phyloP scores from a whole-genome alignment of 2,113 vertebrate species.

The Phylloscopus whistleri region DNA sequence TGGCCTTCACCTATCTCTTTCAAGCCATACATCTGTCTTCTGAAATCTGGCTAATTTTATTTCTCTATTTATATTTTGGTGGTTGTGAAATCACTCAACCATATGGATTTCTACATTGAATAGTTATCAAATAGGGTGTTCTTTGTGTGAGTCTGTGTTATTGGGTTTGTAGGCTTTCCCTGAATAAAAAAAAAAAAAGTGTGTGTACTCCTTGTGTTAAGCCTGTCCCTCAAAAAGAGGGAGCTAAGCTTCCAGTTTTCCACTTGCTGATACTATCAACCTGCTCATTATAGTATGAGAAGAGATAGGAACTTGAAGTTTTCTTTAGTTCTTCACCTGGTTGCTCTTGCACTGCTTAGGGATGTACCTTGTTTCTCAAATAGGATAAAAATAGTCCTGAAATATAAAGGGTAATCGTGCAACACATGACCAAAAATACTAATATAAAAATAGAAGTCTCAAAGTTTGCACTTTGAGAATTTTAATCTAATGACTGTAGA shows the following conservation, averaged over 20 bases:
- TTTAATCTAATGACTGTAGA: constrained; percentile 11
- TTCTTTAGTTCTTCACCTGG: constrained; percentile 14
- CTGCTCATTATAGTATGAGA: not conserved
- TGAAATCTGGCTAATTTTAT: not conserved
- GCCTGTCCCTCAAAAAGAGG: not conserved
- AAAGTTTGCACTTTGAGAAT: not conserved
- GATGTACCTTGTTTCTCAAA: not conserved
- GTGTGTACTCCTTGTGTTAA: not conserved
- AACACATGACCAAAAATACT: constrained; percentile 3
- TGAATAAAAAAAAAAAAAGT: not conserved
- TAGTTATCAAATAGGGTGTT: not conserved
- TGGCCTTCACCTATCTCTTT: not conserved
- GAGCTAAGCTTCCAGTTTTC: not conserved
- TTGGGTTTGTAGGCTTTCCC: not conserved
- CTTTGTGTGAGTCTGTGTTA: not conserved
- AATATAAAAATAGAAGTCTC: constrained; percentile 16
- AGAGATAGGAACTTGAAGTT: not conserved
- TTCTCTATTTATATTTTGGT: not conserved
- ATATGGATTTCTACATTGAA: not conserved
- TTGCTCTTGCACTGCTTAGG: not conserved
- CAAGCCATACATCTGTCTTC: not conserved
- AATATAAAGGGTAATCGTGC: not conserved
- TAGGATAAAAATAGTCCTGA: not conserved
- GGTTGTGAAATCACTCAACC: not conserved
- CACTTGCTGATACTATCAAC: not conserved